Conservation (phyloP, 1,140 invertebrate genomes). For the Hydropsyche tenuis region DNA sequence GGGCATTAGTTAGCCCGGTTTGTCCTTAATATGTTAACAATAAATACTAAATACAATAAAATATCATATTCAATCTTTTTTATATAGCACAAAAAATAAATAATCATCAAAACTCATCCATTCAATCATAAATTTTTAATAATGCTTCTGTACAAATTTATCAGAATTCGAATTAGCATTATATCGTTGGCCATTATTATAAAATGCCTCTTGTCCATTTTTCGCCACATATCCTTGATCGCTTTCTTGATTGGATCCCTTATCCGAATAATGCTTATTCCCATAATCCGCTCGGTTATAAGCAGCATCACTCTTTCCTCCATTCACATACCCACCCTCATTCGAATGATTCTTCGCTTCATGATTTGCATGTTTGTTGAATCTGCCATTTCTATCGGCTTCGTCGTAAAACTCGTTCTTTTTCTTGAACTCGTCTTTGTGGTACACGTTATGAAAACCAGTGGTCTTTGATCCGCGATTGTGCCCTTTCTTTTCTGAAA, state of each 20-base stretch:
- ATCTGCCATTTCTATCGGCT: conserved; percentile 68
- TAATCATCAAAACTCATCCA: no score
- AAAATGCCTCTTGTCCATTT: conserved; percentile 57
- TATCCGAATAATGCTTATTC: conserved; percentile 51
- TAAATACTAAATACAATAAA: no score
- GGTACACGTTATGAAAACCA: conserved; percentile 74
- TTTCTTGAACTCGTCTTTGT: conserved; percentile 78
- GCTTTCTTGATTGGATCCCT: conserved; percentile 59
- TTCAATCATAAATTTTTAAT: no score
- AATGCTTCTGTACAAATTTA: no score
- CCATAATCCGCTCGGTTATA: conserved; percentile 58
- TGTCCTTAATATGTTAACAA: no score
- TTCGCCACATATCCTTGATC: conserved; percentile 58
- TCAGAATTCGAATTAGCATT: neutral
- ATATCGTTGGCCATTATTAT: conserved; percentile 51
- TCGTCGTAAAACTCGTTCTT: conserved; percentile 77
- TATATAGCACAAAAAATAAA: no score
- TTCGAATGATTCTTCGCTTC: conserved; percentile 60
- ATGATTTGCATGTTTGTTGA: conserved; percentile 62
- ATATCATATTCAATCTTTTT: no score
- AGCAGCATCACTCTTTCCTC: conserved; percentile 60
- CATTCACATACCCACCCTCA: conserved; percentile 61
- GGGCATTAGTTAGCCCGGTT: no score
- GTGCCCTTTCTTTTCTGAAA: conserved; percentile 71
- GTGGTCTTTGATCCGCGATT: conserved; percentile 73